Base-by-base conservation (phyloP, 35 echinoderm and acorn worm genomes). In the Apostichopus japonicus region DNA sequence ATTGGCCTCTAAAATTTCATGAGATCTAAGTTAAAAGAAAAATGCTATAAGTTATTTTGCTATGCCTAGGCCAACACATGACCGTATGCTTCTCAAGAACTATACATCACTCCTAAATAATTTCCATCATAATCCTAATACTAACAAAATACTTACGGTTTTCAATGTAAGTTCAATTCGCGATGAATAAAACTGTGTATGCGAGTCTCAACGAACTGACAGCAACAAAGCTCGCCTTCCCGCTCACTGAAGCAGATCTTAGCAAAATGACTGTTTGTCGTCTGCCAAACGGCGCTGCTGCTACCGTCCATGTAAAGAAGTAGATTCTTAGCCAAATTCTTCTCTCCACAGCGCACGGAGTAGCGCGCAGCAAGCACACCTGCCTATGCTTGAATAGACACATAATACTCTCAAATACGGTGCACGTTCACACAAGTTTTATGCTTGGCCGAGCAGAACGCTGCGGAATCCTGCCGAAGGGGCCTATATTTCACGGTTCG, bases 401-500 rank as follows among this genome's bases (percentile, higher is more conserved):
- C 86, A 89, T 89, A 89, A 89, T 89, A 89, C 61, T 72, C 16
- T 65, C 86, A 89, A 89, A 89, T 89, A 73, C 86, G 86, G 67
- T 72, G 61, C 86, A 89, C 86, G 86, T 89, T 72, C 86, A 89
- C 61, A 73, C 86, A 73, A 89, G 86, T 89, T 89, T 89, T 89
- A 89, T 89, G 86, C 86, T 89, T 52, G 62, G 86, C 24, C 86
- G 86, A 89, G 86, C 86, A 89, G 86, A 89, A 89, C 86, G 86
- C 63, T 72, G 59, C 61, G 86, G 86, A 89, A 89, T 89, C 86
- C 86, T 73, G 86, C 86, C 86, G 86, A 51, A 89, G 86, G 86
- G 86, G 86, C 86, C 86, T 89, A 89, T 89, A 72, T 89, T 89
- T 89, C 86, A 89, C 86, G 86, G 86, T 89, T 89, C 56, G 86